Evolutionary conservation across 2,888 invertebrate genomes (phyloP).

Genomic region (Xanthorhoe designata): DNA sequence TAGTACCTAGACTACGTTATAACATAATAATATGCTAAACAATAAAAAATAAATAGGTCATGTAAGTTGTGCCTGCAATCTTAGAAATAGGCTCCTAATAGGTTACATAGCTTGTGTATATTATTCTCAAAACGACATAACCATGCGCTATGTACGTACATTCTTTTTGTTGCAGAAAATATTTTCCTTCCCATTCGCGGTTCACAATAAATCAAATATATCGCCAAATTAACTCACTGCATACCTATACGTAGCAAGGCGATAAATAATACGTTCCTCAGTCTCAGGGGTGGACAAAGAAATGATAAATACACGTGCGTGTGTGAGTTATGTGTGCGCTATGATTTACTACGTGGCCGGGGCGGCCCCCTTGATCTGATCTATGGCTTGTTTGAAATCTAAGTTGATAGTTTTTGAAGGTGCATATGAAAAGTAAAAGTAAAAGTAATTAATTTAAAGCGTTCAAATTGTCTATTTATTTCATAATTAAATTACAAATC

Average conservation of each 20-base stretch:
- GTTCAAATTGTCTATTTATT: neutral
- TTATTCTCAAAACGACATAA: no score
- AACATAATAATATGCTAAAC: no score
- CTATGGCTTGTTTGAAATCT: slow-evolving; percentile 17
- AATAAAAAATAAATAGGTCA: no score
- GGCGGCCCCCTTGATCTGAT: slow-evolving; percentile 33
- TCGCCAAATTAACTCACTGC: slow-evolving; percentile 42
- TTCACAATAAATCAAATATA: slow-evolving; percentile 34
- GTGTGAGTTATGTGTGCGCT: slow-evolving; percentile 63
- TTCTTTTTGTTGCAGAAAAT: neutral
- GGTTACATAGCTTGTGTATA: no score
- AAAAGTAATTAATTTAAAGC: no score
- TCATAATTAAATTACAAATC: no score
- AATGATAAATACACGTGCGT: slow-evolving; percentile 73
- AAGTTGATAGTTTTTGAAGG: slow-evolving; percentile 17
- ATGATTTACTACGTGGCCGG: slow-evolving; percentile 66
- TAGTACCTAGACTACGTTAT: no score
- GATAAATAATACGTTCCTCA: slow-evolving; percentile 42
- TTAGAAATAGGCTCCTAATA: no score
- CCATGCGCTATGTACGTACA: neutral
- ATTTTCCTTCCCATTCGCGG: neutral
- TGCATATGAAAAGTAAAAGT: neutral
- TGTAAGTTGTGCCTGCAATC: no score
- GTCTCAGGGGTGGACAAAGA: slow-evolving; percentile 72
- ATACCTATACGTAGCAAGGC: slow-evolving; percentile 25